Percentiles rank a stretch among this genome's conserved stretches.
These are phyloP conservation scores for Lithophane semibrunnea DNA, from an alignment of 2,888 invertebrate genomes.

Conservation along the genomic window DNA sequence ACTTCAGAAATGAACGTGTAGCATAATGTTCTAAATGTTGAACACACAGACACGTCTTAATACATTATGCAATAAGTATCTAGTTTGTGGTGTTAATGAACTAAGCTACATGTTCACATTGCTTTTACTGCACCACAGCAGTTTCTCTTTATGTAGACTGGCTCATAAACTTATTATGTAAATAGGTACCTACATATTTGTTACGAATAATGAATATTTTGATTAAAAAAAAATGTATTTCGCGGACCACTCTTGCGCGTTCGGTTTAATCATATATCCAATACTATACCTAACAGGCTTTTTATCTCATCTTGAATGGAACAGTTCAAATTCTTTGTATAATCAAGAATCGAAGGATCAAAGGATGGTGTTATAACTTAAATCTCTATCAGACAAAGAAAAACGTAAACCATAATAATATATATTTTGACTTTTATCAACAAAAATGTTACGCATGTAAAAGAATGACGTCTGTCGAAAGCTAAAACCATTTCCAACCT, in stretches of 20 bases:
- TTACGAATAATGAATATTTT: not conserved
- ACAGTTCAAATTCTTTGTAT: not conserved
- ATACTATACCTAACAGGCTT: not conserved
- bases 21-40: constrained; percentile 1
- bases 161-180: not conserved
- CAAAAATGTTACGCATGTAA: not conserved
- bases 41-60: not conserved
- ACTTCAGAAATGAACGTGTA: not conserved
- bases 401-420: not conserved
- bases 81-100: constrained; percentile 33
- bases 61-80: constrained; percentile 20
- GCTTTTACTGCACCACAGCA: constrained; percentile 11
- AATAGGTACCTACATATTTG: not conserved
- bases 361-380: not conserved
- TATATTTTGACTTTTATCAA: not conserved
- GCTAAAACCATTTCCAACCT: not conserved
- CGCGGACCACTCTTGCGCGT: not conserved
- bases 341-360: not conserved
- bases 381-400: not conserved
- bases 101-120: constrained; percentile 3
- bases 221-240: not conserved
- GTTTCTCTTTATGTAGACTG: not conserved
- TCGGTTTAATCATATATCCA: not conserved
- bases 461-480: constrained; percentile 5
- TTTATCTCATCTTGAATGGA: not conserved